Evolutionary conservation across 2,888 invertebrate species (phyloP), one percentile per base, ranked within the genome.

Genomic region (Drosophila nr. fundita): DNA sequence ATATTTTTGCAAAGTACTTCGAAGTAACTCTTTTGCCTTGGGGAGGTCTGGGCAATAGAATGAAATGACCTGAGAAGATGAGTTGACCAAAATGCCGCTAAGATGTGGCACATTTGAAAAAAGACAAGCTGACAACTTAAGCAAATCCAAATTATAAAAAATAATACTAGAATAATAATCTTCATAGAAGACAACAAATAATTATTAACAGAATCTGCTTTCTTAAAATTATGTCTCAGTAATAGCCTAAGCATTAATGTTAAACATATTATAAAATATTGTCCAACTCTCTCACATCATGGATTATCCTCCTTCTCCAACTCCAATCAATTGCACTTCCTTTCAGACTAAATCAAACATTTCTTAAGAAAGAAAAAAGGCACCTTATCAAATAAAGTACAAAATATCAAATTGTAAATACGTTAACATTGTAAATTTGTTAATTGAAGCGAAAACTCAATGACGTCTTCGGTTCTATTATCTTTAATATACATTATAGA

Each of bases 1-100:
- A 49, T 50, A 66, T 80, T 80, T 70, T 42, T 50, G 70, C 70
- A 76, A 78, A 80, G 62, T 76, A 54, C 57, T 42, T 49, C 10
- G 21, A 60, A 60, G 18, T n/a, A 38, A 45, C 49, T 4, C 40
- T 30, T 48, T 27, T 54, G 24, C 60, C 24, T 36, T 59, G 36
- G n/a, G 40, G 45, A 64, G 58, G 21, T 61, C 59, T 62, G n/a
- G 53, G 45, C 64, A 62, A 32, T 38, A 61, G 40, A 58, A 54
- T 68, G 36, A 57, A 59, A 50, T 36, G 15, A 45, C 64, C 48
- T 68, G 76, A 34, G 65, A 79, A 52, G 24, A 74, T 79, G 80
- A 75, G 34, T 68, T 64, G 54, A 49, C 64, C 65, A 49, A 54
- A 50, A 73, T 13, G 8, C 38, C 40, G 30, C 13, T 49, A 8